Evolutionary conservation across 1,140 invertebrate genomes (phyloP), one percentile per base, ranked within the genome.

Genomic region (Agrilus planipennis): DNA sequence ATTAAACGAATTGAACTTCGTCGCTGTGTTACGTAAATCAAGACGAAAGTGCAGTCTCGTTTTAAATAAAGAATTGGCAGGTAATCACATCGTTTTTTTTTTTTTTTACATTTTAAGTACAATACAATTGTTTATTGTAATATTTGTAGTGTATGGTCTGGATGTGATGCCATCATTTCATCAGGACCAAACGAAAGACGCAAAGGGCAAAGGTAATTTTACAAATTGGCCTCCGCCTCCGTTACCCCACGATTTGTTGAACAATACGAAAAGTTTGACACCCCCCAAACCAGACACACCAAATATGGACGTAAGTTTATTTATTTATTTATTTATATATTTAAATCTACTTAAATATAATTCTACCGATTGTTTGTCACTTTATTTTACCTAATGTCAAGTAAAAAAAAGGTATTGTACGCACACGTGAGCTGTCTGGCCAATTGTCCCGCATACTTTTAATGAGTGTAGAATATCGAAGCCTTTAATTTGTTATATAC

Each of bases 271-370:
- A n/a, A n/a, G 46, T 44, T 23, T 49, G 42, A 49, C 55, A 19
- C 61, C 65, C 15, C 60, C 64, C 3, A 69, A 68, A 46, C 58
- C 61, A 2, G 64, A 68, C 53, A 63, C 61, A 20, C 57, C 62
- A 21, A 57, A 60, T 12, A 41, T 53, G 5, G 51, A 65, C 35
- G 66, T 67, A 50, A 58, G 42, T 44, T 35, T 42, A 31, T 34
- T 31, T 12, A 15, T 38, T 15, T 36, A 36, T 14, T 4, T n/a
- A n/a, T n/a, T n/a, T n/a, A n/a, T n/a, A n/a, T n/a, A n/a, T n/a
- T n/a, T n/a, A n/a, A n/a, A n/a, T n/a, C n/a, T n/a, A n/a, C n/a
- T n/a, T n/a, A n/a, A n/a, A n/a, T n/a, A n/a, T n/a, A n/a, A n/a
- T n/a, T n/a, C n/a, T n/a, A n/a, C n/a, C n/a, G n/a, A n/a, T n/a